Conservation (phyloP, 2,113 vertebrate genomes). For the Brienomyrus brachyistius region DNA sequence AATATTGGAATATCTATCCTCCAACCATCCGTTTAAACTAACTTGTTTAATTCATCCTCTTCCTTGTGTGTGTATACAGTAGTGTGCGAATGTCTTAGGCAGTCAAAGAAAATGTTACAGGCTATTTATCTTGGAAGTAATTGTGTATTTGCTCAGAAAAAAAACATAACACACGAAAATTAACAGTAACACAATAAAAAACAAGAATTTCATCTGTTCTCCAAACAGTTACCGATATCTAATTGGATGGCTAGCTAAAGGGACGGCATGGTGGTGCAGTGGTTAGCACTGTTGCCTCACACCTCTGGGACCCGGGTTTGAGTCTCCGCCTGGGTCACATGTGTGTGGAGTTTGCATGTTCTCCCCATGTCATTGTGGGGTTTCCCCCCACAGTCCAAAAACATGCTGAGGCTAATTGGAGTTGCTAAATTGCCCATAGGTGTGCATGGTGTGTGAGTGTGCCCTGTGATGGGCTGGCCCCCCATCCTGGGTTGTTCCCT, state of each 20-base stretch:
- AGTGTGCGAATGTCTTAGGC: background rate
- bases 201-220: background rate
- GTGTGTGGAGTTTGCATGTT: no score
- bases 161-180: background rate
- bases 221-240: background rate
- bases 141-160: background rate
- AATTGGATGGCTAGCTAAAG: background rate
- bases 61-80: background rate
- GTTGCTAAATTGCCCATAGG: no score
- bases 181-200: background rate
- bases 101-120: background rate
- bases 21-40: background rate
- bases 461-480: no score
- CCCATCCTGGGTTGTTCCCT: no score
- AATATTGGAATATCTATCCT: background rate
- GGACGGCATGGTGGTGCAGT: no score
- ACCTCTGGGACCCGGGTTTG: no score
- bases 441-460: no score
- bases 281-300: no score
- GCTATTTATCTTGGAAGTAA: background rate
- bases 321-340: no score
- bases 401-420: no score
- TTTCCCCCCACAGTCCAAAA: no score
- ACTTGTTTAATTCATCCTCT: background rate
- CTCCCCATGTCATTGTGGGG: no score